Evolutionary conservation across 2,888 invertebrate genomes (phyloP).

Genomic region (Orchesellides sinensis): DNA sequence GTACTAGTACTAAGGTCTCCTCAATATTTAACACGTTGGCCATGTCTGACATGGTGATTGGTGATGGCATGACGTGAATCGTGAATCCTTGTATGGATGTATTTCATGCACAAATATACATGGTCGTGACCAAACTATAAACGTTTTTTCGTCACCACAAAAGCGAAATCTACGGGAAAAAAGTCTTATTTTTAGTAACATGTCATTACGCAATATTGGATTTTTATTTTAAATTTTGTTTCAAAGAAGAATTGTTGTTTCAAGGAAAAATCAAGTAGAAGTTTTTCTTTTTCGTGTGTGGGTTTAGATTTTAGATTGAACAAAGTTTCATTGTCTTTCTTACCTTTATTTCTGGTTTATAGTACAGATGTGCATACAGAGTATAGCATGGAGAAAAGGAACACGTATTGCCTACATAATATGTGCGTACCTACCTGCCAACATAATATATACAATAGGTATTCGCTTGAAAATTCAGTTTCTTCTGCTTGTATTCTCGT

Average conservation of each 20-base stretch:
- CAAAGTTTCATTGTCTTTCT: background rate
- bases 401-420: too few relatives aligned
- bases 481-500: conserved; percentile 24
- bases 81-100: too few relatives aligned
- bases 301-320: background rate
- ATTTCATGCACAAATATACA: background rate
- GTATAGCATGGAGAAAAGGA: too few relatives aligned
- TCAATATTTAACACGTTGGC: too few relatives aligned
- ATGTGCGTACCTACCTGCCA: background rate
- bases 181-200: background rate
- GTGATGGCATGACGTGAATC: too few relatives aligned
- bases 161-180: background rate
- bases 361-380: too few relatives aligned
- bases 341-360: too few relatives aligned
- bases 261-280: too few relatives aligned
- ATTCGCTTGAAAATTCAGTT: conserved; percentile 22
- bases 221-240: background rate
- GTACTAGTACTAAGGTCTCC: too few relatives aligned
- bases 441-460: background rate
- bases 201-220: background rate
- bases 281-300: background rate
- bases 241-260: background rate
- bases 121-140: background rate
- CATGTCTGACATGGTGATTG: too few relatives aligned
- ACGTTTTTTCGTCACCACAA: background rate